Evolutionary conservation across 1,140 invertebrate species (phyloP).

Genomic region (Eupeodes corollae): DNA sequence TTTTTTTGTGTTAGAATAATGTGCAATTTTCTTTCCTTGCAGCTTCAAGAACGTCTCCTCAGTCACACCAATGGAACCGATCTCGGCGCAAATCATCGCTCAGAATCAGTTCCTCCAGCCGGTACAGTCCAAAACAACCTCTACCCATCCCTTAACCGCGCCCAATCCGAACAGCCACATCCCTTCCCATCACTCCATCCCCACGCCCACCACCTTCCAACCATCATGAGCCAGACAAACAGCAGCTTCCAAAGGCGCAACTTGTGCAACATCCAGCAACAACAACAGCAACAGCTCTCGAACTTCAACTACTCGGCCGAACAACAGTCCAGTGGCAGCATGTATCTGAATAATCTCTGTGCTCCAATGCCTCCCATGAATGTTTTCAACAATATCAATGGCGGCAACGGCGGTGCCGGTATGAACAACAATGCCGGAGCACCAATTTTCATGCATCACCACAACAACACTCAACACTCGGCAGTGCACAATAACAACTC

Average conservation of each 20-base stretch:
- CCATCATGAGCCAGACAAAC: slow-evolving; percentile 8
- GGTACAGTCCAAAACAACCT: slow-evolving; percentile 14
- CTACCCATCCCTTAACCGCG: slow-evolving; percentile 19
- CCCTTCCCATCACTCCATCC: neutral
- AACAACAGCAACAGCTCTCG: slow-evolving; percentile 9
- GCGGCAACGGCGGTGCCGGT: neutral
- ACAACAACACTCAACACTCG: slow-evolving; percentile 30
- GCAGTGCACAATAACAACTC: slow-evolving; percentile 22
- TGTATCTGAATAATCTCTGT: slow-evolving; percentile 16
- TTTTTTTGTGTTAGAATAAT: neutral
- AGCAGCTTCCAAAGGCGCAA: slow-evolving; percentile 13
- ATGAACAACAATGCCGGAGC: slow-evolving; percentile 7
- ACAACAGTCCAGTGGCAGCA: slow-evolving; percentile 9
- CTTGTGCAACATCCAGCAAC: slow-evolving; percentile 26
- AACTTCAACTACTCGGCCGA: slow-evolving; percentile 8
- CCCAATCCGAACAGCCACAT: slow-evolving; percentile 31
- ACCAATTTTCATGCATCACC: slow-evolving; percentile 35
- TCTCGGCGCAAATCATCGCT: slow-evolving; percentile 17
- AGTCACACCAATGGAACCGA: slow-evolving; percentile 9
- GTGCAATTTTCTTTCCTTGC: neutral
- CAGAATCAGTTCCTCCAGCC: slow-evolving; percentile 30
- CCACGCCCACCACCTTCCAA: neutral
- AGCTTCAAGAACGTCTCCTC: slow-evolving; percentile 31
- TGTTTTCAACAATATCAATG: neutral
- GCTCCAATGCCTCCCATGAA: neutral